Evolutionary conservation across 1,140 invertebrate genomes (phyloP).

Genomic region (Cydia amplana): DNA sequence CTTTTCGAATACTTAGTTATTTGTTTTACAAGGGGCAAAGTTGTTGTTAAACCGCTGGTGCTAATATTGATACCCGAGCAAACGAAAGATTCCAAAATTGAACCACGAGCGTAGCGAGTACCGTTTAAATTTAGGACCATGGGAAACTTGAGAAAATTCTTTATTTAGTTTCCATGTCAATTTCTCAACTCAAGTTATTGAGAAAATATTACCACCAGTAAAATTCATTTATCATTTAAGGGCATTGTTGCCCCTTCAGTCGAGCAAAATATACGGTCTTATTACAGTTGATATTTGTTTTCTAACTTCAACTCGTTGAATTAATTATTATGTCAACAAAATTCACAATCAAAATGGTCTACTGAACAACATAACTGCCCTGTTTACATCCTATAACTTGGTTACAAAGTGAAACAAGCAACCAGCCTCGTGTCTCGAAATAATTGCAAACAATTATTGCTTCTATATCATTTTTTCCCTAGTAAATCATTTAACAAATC

Average conservation of each 20-base stretch:
- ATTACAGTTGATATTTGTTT: background rate
- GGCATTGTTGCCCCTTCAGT: background rate
- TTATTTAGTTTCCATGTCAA: no score
- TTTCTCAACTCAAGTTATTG: no score
- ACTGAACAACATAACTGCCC: background rate
- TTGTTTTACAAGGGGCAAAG: no score
- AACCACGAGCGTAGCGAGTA: no score
- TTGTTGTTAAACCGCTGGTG: no score
- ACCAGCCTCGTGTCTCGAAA: background rate
- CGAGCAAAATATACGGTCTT: background rate
- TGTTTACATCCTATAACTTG: background rate
- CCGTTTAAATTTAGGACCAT: no score
- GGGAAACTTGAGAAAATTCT: no score
- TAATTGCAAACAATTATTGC: background rate
- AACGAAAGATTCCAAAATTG: no score
- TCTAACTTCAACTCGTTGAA: background rate
- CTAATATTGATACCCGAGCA: no score
- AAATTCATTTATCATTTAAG: background rate
- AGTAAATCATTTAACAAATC: constrained; percentile 67
- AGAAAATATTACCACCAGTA: background rate
- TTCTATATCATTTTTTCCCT: constrained; percentile 69
- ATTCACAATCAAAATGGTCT: constrained; percentile 1
- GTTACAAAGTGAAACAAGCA: background rate
- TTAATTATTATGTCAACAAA: constrained; percentile 1
- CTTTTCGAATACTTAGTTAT: no score